Conservation (phyloP, 2,888 invertebrate species). For the Neocrepidodera transversa region DNA sequence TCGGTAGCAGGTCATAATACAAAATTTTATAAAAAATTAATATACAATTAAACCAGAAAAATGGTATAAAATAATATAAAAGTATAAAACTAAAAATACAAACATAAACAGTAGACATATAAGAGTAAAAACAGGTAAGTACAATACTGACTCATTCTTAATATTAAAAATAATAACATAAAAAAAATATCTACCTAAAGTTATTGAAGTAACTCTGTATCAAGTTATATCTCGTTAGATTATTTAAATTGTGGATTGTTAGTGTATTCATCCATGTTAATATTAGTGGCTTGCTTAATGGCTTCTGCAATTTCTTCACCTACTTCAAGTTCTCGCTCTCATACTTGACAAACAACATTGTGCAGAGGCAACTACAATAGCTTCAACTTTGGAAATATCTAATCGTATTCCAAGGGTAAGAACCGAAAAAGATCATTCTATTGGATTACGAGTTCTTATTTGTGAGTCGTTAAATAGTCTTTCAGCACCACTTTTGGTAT, state of each 20-base stretch:
- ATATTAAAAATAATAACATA: no score
- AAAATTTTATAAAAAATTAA: no score
- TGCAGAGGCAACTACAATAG: slow-evolving; percentile 37
- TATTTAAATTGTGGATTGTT: background rate
- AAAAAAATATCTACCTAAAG: background rate
- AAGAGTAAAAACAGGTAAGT: no score
- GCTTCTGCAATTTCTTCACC: no score
- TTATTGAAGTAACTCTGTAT: background rate
- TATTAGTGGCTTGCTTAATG: slow-evolving; percentile 15
- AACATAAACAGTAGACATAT: background rate
- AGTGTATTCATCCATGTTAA: background rate
- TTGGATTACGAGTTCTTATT: slow-evolving; percentile 43
- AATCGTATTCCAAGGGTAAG: slow-evolving; percentile 46
- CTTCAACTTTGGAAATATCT: slow-evolving; percentile 36
- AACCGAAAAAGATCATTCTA: slow-evolving; percentile 44
- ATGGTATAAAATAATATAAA: no score
- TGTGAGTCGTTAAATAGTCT: slow-evolving; percentile 42
- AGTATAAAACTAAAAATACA: background rate
- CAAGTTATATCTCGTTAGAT: no score
- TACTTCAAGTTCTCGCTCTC: slow-evolving; percentile 11
- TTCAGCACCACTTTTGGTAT: slow-evolving; percentile 35
- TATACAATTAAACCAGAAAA: no score
- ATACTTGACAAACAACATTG: slow-evolving; percentile 34
- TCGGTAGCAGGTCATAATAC: no score
- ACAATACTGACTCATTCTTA: no score